A percentile compares a stretch with the other conserved stretches of the same genome.
phyloP scores from a whole-genome alignment of 2,888 invertebrate species.

The Agriopis leucophaearia region DNA sequence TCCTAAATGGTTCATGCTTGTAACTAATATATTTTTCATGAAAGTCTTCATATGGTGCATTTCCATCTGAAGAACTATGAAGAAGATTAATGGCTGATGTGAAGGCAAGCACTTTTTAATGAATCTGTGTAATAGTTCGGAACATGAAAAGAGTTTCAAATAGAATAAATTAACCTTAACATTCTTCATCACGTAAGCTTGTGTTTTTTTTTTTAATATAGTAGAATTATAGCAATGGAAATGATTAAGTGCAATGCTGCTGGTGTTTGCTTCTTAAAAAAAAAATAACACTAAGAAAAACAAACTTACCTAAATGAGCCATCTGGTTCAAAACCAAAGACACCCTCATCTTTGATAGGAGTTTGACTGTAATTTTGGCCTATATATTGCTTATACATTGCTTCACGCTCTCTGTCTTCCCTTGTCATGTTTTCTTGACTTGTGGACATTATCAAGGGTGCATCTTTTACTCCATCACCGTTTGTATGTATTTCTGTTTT shows the following conservation, averaged over 20 bases:
- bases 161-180: neutral
- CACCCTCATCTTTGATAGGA: slow-evolving; percentile 87
- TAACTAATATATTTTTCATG: slow-evolving; percentile 92
- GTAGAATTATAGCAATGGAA: slow-evolving; percentile 20
- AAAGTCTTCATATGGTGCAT: slow-evolving; percentile 90
- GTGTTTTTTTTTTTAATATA: slow-evolving; percentile 9
- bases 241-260: slow-evolving; percentile 25
- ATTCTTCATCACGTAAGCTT: neutral
- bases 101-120: slow-evolving; percentile 59
- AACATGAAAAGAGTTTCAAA: slow-evolving; percentile 15
- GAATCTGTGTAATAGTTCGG: slow-evolving; percentile 13
- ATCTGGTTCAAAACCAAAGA: slow-evolving; percentile 84
- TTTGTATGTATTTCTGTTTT: slow-evolving; percentile 77
- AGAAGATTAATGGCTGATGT: slow-evolving; percentile 75
- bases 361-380: slow-evolving; percentile 84
- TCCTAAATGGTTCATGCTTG: slow-evolving; percentile 90
- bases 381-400: slow-evolving; percentile 76
- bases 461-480: slow-evolving; percentile 79
- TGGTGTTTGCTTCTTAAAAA: slow-evolving; percentile 10
- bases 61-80: slow-evolving; percentile 86
- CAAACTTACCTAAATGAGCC: slow-evolving; percentile 79
- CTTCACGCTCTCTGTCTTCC: slow-evolving; percentile 79
- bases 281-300: neutral
- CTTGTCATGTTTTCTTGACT: slow-evolving; percentile 88
- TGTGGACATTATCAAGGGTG: slow-evolving; percentile 84